Percentiles rank a stretch among this genome's conserved stretches.
Conservation (phyloP, 2,888 invertebrate species). For the Cheiracanthium punctorium region DNA sequence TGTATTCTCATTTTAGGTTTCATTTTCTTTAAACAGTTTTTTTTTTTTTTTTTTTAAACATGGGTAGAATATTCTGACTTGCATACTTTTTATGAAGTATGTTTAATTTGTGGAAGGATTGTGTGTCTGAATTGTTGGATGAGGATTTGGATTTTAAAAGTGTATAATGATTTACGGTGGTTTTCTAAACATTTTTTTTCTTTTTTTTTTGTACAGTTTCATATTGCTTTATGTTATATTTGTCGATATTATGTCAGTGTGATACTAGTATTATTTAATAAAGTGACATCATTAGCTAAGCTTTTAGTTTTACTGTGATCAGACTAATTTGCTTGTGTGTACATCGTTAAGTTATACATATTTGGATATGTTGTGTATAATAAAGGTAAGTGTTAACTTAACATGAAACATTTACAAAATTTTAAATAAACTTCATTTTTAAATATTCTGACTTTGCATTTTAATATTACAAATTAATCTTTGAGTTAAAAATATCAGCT, state of each 20-base stretch:
- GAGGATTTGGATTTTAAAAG: background rate
- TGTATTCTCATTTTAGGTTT: no score
- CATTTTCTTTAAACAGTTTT: background rate
- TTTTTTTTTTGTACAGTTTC: background rate
- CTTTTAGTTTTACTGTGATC: no score
- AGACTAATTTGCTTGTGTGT: no score
- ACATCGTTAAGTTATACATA: no score
- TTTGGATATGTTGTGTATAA: no score
- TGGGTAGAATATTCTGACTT: background rate
- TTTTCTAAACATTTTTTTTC: background rate
- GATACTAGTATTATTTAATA: slow-evolving; percentile 6
- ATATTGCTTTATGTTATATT: background rate
- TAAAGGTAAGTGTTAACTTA: no score
- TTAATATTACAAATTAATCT: no score
- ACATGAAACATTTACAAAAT: no score
- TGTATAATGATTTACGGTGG: background rate
- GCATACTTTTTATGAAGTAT: background rate
- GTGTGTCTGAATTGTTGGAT: background rate
- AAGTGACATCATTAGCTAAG: background rate
- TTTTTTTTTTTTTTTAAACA: background rate
- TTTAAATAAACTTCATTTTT: no score
- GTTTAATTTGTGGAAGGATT: background rate
- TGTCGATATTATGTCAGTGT: background rate
- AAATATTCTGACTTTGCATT: no score
- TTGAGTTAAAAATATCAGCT: no score